These are phyloP conservation scores for Salvelinus fontinalis DNA, from an alignment of 2,113 vertebrate genomes.

Conservation along the genomic window DNA sequence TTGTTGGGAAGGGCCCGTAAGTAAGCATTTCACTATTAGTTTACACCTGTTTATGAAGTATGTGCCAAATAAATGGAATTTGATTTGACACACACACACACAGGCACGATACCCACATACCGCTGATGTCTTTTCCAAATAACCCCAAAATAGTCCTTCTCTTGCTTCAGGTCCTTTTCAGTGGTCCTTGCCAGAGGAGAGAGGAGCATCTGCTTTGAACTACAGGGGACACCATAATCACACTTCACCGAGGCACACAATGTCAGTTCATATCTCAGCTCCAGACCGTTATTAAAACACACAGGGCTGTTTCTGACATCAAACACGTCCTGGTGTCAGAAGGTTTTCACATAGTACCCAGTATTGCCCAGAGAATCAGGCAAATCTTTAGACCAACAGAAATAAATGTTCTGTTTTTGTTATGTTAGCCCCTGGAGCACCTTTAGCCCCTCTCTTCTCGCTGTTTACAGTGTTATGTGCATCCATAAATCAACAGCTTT, in stretches of 20 bases:
- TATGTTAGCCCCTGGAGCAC: constrained; percentile 12
- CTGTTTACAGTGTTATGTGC: background rate
- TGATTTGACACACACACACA: too few species aligned
- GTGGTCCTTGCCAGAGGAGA: constrained; percentile 41
- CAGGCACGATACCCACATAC: constrained; percentile 43
- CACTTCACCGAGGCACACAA: constrained; percentile 36
- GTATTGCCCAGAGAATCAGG: constrained; percentile 1
- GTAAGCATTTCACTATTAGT: too few species aligned
- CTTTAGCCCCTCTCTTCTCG: background rate
- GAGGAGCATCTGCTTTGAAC: constrained; percentile 70
- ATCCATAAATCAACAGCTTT: constrained; percentile 16
- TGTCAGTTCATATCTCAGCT: constrained; percentile 4
- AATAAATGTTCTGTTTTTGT: constrained; percentile 10
- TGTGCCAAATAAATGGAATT: too few species aligned
- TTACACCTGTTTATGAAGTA: too few species aligned
- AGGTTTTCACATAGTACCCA: background rate
- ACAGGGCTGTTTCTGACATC: constrained; percentile 43
- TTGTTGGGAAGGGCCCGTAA: too few species aligned
- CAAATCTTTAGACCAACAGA: background rate
- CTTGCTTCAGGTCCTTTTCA: constrained; percentile 18
- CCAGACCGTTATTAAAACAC: constrained; percentile 38
- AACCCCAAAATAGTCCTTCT: constrained; percentile 65
- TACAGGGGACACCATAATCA: constrained; percentile 60
- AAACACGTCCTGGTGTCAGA: too few species aligned
- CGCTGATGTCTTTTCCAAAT: constrained; percentile 43